Conservation (phyloP, 1,140 invertebrate genomes). For the Heliothis virescens region DNA sequence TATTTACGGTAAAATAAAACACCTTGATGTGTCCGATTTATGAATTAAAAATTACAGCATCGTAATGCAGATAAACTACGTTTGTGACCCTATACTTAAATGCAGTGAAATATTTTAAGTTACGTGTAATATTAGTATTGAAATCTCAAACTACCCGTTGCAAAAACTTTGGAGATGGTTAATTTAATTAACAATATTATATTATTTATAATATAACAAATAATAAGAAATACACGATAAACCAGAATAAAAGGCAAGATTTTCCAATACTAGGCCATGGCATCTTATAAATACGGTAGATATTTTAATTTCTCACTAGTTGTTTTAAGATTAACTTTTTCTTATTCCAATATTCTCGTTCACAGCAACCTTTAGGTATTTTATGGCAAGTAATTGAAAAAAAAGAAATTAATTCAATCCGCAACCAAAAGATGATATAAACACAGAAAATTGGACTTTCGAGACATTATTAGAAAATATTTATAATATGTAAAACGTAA, state of each 20-base stretch:
- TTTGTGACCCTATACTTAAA: not conserved
- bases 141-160: constrained; percentile 6
- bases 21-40: too few species aligned
- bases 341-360: too few species aligned
- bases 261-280: not conserved
- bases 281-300: too few species aligned
- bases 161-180: constrained; percentile 1
- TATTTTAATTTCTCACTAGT: too few species aligned
- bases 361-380: too few species aligned
- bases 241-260: not conserved
- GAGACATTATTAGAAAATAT: not conserved
- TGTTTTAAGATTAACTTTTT: too few species aligned
- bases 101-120: not conserved
- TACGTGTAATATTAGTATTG: not conserved
- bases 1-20: too few species aligned
- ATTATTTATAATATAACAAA: not conserved
- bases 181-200: not conserved
- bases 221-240: not conserved
- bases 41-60: too few species aligned
- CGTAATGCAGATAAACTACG: too few species aligned
- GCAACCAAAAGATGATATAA: not conserved
- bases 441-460: not conserved
- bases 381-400: too few species aligned
- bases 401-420: too few species aligned
- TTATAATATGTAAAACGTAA: not conserved